A percentile compares a stretch with the other conserved stretches of the same genome.
phyloP scores from a whole-genome alignment of 2,888 invertebrate genomes.

The Caenorhabditis sp. region DNA sequence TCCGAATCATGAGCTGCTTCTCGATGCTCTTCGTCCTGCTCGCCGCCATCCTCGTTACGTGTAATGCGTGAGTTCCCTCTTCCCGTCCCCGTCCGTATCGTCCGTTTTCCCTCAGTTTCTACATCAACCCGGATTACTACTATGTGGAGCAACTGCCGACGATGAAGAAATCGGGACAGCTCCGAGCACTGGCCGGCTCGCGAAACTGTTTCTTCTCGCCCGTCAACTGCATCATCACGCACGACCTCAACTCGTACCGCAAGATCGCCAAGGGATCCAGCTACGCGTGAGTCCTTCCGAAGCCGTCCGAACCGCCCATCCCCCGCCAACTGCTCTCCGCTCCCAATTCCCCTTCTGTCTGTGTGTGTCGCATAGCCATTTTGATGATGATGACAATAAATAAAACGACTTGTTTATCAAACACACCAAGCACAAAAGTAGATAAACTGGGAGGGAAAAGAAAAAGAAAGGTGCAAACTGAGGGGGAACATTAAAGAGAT shows the following conservation, averaged over 20 bases:
- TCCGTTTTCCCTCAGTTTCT: conserved; percentile 24
- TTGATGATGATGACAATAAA: conserved; percentile 56
- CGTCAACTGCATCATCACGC: conserved; percentile 76
- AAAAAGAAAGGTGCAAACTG: conserved; percentile 12
- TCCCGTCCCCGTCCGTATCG: neutral
- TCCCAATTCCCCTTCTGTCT: conserved; percentile 12
- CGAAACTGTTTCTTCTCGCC: conserved; percentile 76
- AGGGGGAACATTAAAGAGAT: conserved; percentile 1
- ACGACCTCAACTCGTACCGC: conserved; percentile 70
- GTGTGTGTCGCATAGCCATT: conserved; percentile 44
- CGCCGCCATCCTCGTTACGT: conserved; percentile 32
- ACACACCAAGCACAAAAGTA: conserved; percentile 2
- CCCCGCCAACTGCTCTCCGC: neutral
- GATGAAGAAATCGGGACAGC: conserved; percentile 66
- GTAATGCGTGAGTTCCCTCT: conserved; percentile 46
- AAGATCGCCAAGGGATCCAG: conserved; percentile 63
- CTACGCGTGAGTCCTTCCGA: conserved; percentile 29
- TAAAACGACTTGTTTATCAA: conserved; percentile 49
- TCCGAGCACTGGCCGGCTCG: conserved; percentile 66
- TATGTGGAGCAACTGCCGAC: conserved; percentile 49
- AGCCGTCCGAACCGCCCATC: too few relatives aligned
- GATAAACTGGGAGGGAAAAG: neutral
- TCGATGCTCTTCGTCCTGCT: conserved; percentile 45
- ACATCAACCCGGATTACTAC: conserved; percentile 52
- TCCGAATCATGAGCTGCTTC: conserved; percentile 32